Evolutionary conservation across 1,140 invertebrate species (phyloP).

Genomic region (Drosophila pruinosa): DNA sequence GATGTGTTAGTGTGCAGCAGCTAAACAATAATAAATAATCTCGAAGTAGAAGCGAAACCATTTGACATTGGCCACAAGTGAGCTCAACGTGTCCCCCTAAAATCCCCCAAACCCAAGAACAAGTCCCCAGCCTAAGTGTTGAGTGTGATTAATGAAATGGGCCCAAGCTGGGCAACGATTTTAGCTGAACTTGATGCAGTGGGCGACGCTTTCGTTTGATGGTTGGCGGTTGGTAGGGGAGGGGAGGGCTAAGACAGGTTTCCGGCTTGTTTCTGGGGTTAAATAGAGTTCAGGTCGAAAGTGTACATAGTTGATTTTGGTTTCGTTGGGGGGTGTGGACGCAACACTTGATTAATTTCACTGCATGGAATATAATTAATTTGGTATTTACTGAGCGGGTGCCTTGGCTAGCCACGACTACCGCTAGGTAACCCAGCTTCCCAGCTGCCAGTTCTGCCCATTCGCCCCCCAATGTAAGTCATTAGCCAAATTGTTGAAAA

Average conservation of each 20-base stretch:
- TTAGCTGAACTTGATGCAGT: constrained; percentile 17
- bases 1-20: background rate
- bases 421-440: background rate
- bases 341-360: constrained; percentile 74
- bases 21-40: constrained; percentile 42
- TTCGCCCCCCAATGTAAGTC: constrained; percentile 36
- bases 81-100: constrained; percentile 12
- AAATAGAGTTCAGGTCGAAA: constrained; percentile 71
- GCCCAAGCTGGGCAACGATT: constrained; percentile 45
- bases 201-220: background rate
- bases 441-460: no score
- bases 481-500: constrained; percentile 77
- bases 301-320: constrained; percentile 65
- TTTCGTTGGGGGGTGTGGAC: constrained; percentile 21
- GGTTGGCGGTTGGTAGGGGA: background rate
- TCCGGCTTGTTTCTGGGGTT: constrained; percentile 68
- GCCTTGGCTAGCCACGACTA: background rate
- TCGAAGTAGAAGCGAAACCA: constrained; percentile 26
- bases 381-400: constrained; percentile 58
- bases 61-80: constrained; percentile 65
- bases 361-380: constrained; percentile 79
- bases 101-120: constrained; percentile 17
- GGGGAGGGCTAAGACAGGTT: background rate
- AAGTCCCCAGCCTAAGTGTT: constrained; percentile 60
- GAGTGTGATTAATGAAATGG: constrained; percentile 79